Conservation (phyloP, 2,888 invertebrate genomes). For the Shargacucullia verbasci region DNA sequence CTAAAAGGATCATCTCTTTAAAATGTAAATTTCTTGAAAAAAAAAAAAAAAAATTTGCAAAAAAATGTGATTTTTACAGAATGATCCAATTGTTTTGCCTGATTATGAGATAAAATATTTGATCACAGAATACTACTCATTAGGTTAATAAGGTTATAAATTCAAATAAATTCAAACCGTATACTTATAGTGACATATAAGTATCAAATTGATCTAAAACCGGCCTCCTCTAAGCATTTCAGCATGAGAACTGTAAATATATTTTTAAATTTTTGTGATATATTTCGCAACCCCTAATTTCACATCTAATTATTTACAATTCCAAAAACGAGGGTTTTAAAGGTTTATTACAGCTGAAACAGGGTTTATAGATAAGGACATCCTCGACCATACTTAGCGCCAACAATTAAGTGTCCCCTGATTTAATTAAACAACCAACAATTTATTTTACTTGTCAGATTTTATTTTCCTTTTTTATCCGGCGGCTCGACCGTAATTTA, state of each 20-base stretch:
- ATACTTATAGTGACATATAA: background rate
- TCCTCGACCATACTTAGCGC: constrained; percentile 47
- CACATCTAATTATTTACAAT: constrained; percentile 39
- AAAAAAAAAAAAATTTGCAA: too few relatives aligned
- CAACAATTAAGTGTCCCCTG: constrained; percentile 55
- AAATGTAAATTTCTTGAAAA: too few relatives aligned
- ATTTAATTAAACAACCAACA: constrained; percentile 60
- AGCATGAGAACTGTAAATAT: too few relatives aligned
- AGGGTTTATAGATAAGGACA: constrained; percentile 43
- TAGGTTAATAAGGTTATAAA: background rate
- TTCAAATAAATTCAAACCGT: too few relatives aligned
- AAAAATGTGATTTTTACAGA: too few relatives aligned
- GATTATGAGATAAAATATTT: too few relatives aligned
- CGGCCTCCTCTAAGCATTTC: background rate
- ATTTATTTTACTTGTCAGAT: constrained; percentile 58
- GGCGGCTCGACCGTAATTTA: constrained; percentile 73
- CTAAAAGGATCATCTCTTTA: too few relatives aligned
- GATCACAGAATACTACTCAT: background rate
- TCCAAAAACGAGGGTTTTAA: constrained; percentile 45
- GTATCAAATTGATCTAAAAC: background rate
- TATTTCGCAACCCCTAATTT: constrained; percentile 31
- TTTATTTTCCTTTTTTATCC: constrained; percentile 62
- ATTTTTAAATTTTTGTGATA: constrained; percentile 18
- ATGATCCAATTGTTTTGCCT: too few relatives aligned
- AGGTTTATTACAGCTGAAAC: constrained; percentile 41